Evolutionary conservation across 1,140 invertebrate genomes (phyloP).

Genomic region (Elymnias hypermnestra): DNA sequence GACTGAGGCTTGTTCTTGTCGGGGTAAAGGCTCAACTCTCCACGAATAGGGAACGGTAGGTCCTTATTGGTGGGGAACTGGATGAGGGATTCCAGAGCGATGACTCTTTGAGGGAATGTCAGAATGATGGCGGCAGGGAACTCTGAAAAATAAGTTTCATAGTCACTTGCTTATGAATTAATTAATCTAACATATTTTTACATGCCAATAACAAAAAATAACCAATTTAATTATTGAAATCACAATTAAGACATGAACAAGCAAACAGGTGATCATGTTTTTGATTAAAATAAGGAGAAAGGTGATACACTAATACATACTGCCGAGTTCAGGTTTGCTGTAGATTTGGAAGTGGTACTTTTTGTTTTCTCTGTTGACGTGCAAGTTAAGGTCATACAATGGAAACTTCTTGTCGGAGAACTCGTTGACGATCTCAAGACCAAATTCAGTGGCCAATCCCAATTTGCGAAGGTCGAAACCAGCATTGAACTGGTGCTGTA

Average conservation of each 20-base stretch:
- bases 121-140: slow-evolving; percentile 75
- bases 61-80: slow-evolving; percentile 52
- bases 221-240: too few species aligned
- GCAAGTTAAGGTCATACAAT: slow-evolving; percentile 82
- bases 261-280: too few species aligned
- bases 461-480: slow-evolving; percentile 82
- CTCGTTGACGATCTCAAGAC: slow-evolving; percentile 79
- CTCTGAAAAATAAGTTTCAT: slow-evolving; percentile 32
- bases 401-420: slow-evolving; percentile 76
- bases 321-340: slow-evolving; percentile 74
- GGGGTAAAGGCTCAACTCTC: slow-evolving; percentile 78
- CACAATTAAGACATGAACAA: too few species aligned
- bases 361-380: slow-evolving; percentile 80
- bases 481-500: slow-evolving; percentile 48
- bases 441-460: slow-evolving; percentile 83
- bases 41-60: slow-evolving; percentile 50
- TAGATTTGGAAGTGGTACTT: slow-evolving; percentile 83
- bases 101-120: slow-evolving; percentile 79
- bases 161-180: background rate
- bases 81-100: slow-evolving; percentile 77
- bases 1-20: slow-evolving; percentile 83
- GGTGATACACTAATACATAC: slow-evolving; percentile 34
- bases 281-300: too few species aligned
- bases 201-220: too few species aligned
- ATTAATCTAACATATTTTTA: too few species aligned